Base-by-base conservation (phyloP, 2,888 invertebrate genomes). In the Altica lythri region DNA sequence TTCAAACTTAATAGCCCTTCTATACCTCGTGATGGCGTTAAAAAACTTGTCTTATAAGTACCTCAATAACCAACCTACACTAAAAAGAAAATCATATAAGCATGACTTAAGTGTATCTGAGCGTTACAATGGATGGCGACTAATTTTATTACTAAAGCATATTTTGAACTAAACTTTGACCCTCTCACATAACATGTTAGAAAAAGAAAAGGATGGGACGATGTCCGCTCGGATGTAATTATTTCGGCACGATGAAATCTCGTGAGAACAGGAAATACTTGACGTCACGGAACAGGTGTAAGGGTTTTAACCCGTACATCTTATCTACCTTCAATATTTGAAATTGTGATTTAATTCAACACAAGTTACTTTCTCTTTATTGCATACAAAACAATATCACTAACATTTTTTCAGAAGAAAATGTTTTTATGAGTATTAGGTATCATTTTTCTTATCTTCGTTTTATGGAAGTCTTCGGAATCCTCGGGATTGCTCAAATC, bases 161-260 rank as follows among this genome's bases (percentile, higher is more conserved):
- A 10, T 38, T n/a, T 40, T 9, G 40, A 40, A 17, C 40, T 40
- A 40, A 55, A 55, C 55, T 55, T 49, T 55, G 55, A 55, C 55
- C 55, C 50, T 55, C 55, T 55, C 35, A 38, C 54, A n/a, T 53
- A 25, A 29, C 43, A 42, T 46, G 55, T 37, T 50, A 42, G 47
- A 51, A 47, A 42, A 40, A 51, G 55, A 55, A 51, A 55, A 55
- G 46, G 47, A 51, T 14, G 35, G 47, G 17, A 42, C 42, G 64
- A 68, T 70, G 71, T 70, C 71, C 70, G 71, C 64, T 71, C 69
- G 71, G 72, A 72, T 70, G 71, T 74, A 74, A 74, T 74, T 74
- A 74, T 74, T 73, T 73, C 71, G 71, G 70, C 67, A 72, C 74
- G 75, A 75, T 75, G 74, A 70, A 71, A 75, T 75, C 75, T 75